phyloP scores from a whole-genome alignment of 2,888 invertebrate genomes.

The Laspeyria flexula region DNA sequence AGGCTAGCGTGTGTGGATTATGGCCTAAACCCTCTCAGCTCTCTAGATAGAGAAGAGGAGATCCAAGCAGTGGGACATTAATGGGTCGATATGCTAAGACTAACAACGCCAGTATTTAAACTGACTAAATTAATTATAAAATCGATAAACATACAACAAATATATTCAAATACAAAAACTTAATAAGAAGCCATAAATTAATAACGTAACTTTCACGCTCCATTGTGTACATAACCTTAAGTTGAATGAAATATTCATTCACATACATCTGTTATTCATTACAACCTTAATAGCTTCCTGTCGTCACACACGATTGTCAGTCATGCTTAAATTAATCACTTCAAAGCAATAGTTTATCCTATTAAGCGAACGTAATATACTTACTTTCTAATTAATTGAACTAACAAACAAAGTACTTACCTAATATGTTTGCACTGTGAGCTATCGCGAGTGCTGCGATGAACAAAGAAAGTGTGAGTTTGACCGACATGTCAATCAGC shows the following conservation, averaged over 20 bases:
- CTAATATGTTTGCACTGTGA: constrained; percentile 76
- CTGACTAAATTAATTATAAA: too few species aligned
- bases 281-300: constrained; percentile 39
- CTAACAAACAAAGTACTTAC: constrained; percentile 64
- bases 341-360: constrained; percentile 29
- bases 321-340: constrained; percentile 38
- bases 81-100: too few species aligned
- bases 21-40: too few species aligned
- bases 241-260: constrained; percentile 25
- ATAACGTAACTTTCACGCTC: not conserved
- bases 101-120: too few species aligned
- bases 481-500: constrained; percentile 69
- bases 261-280: constrained; percentile 36
- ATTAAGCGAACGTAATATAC: constrained; percentile 13
- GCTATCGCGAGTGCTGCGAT: constrained; percentile 59
- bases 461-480: constrained; percentile 69
- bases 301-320: constrained; percentile 26
- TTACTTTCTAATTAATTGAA: constrained; percentile 38
- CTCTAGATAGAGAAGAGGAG: too few species aligned
- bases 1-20: too few species aligned
- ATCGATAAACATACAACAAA: not conserved
- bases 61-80: too few species aligned
- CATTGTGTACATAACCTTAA: constrained; percentile 16
- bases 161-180: too few species aligned
- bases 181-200: not conserved